Conservation (phyloP, 2,797 vertebrate genomes). For the Microctenopoma steveboyesi region DNA sequence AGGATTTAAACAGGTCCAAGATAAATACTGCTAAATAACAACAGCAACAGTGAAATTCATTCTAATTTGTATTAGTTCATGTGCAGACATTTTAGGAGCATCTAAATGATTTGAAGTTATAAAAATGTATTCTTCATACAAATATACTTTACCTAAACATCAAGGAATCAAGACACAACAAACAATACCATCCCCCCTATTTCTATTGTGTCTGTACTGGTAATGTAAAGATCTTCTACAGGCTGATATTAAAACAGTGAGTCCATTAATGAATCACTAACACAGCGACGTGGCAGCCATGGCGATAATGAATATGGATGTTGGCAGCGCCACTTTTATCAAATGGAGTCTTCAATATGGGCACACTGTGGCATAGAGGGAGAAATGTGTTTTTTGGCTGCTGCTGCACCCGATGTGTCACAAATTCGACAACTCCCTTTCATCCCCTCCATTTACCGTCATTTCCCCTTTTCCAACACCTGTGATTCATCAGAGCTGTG, state of each 20-base stretch:
- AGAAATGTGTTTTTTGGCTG: slow-evolving; percentile 59
- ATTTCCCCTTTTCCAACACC: slow-evolving; percentile 43
- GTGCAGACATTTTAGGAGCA: not conserved
- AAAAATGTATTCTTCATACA: not conserved
- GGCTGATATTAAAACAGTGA: slow-evolving; percentile 33
- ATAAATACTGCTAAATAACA: too few species aligned
- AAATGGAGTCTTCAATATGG: slow-evolving; percentile 58
- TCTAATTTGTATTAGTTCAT: not conserved
- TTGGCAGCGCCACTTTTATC: slow-evolving; percentile 56
- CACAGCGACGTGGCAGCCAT: slow-evolving; percentile 29
- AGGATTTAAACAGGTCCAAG: too few species aligned
- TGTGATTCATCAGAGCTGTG: slow-evolving; percentile 42
- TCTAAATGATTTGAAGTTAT: not conserved
- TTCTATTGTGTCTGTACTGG: not conserved
- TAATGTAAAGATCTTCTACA: slow-evolving; percentile 14
- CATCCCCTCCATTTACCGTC: slow-evolving; percentile 62
- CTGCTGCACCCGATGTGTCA: slow-evolving; percentile 63
- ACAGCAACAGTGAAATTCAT: too few species aligned
- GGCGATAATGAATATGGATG: slow-evolving; percentile 59
- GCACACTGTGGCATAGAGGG: slow-evolving; percentile 43
- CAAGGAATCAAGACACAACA: not conserved
- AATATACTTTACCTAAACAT: not conserved
- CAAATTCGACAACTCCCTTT: slow-evolving; percentile 66
- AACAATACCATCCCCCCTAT: not conserved
- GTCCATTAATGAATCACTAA: slow-evolving; percentile 59